A percentile compares a stretch with the other conserved stretches of the same genome.
Evolutionary conservation across 2,113 vertebrate genomes (phyloP).

Genomic region (Ranitomeya variabilis): DNA sequence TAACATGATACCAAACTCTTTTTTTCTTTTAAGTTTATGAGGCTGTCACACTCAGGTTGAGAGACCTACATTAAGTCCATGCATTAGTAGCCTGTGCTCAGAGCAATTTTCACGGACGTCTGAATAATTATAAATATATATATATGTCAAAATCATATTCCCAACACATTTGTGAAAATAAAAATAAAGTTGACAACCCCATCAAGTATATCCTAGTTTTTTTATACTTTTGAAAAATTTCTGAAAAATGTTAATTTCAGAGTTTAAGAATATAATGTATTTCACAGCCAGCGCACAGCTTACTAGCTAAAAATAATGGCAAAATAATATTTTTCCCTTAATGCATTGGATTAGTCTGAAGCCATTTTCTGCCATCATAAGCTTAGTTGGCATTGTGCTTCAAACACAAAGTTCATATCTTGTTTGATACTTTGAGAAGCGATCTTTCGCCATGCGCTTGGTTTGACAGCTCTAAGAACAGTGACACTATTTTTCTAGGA

Average conservation of each 20-base stretch:
- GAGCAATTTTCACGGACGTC: too few species aligned
- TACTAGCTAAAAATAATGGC: background rate
- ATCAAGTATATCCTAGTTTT: too few species aligned
- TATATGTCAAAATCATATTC: too few species aligned
- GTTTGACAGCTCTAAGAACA: conserved; percentile 30
- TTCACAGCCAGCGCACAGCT: background rate
- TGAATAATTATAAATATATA: too few species aligned
- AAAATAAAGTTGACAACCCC: too few species aligned
- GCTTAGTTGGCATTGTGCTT: background rate
- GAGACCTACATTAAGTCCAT: too few species aligned
- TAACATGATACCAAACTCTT: too few species aligned
- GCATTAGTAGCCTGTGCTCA: too few species aligned
- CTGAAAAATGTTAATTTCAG: background rate
- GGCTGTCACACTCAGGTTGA: too few species aligned
- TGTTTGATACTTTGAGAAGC: conserved; percentile 4
- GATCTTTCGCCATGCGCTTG: background rate
- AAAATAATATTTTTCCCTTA: background rate
- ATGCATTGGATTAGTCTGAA: background rate
- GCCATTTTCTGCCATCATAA: background rate
- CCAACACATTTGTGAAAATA: too few species aligned
- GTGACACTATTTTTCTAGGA: conserved; percentile 15
- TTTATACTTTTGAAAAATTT: background rate
- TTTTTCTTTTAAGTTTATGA: too few species aligned
- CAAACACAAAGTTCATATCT: conserved; percentile 7
- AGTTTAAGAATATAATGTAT: background rate